These are phyloP conservation scores for Leucophenga varia DNA, from an alignment of 1,140 invertebrate genomes.

Conservation along the genomic window DNA sequence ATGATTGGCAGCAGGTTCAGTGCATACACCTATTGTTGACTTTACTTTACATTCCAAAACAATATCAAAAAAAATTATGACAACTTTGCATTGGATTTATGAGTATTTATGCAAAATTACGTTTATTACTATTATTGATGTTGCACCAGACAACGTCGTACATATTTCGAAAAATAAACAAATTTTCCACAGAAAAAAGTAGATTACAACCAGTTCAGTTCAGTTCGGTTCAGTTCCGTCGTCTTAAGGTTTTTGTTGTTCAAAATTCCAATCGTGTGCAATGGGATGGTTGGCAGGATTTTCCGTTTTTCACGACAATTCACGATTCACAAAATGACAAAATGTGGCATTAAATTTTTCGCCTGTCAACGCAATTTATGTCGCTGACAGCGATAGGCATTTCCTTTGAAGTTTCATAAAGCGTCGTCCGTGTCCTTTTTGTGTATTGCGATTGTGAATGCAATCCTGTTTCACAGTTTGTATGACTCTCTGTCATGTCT, in stretches of 20 bases:
- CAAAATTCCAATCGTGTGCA: constrained; percentile 3
- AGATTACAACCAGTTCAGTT: no score
- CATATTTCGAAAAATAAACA: no score
- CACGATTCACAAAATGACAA: constrained; percentile 13
- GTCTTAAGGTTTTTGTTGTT: constrained; percentile 36
- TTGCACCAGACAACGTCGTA: no score
- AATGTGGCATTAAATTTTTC: constrained; percentile 34
- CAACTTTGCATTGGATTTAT: constrained; percentile 44
- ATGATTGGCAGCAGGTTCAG: no score
- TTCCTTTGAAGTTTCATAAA: constrained; percentile 50
- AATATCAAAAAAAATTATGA: constrained; percentile 53
- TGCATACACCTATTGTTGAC: not conserved
- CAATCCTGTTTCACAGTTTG: not conserved
- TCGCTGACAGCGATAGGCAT: constrained; percentile 53
- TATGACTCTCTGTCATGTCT: constrained; percentile 15
- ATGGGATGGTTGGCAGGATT: constrained; percentile 1
- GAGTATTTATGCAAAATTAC: constrained; percentile 46
- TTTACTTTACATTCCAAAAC: constrained; percentile 11
- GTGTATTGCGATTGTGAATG: no score
- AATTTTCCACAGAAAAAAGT: no score
- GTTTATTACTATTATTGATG: constrained; percentile 53
- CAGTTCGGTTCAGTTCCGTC: no score
- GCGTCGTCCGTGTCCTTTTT: not conserved
- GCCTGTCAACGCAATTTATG: constrained; percentile 51
- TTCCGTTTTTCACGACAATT: not conserved